Evolutionary conservation across 2,113 vertebrate species (phyloP).

Genomic region (Gopherus evgoodei): DNA sequence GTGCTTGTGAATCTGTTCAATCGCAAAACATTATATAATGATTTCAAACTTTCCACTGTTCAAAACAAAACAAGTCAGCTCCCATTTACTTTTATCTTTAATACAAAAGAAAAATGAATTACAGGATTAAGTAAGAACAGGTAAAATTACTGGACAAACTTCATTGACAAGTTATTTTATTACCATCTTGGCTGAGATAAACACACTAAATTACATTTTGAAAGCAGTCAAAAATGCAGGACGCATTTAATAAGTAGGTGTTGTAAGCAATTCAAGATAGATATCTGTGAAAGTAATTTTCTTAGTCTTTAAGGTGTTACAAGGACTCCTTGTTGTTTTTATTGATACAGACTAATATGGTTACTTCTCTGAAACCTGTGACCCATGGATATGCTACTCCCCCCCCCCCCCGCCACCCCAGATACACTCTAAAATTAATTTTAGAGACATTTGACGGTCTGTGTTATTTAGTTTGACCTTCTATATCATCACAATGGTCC

Average conservation of each 20-base stretch:
- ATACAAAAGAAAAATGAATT: neutral
- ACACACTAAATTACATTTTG: neutral
- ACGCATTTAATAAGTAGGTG: neutral
- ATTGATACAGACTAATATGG: too few species aligned
- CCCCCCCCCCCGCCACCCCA: accelerated
- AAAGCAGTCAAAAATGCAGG: neutral
- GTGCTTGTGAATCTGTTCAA: neutral
- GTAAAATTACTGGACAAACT: neutral
- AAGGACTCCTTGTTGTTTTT: too few species aligned
- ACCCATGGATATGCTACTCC: neutral
- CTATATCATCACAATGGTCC: neutral
- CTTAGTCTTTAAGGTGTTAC: too few species aligned
- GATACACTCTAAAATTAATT: neutral
- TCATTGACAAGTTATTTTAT: neutral
- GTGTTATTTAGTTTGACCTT: too few species aligned
- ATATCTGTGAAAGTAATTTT: neutral
- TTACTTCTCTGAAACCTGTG: neutral
- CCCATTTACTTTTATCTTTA: neutral
- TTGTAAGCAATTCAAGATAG: neutral
- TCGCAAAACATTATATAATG: neutral
- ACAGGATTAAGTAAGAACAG: neutral
- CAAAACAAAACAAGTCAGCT: neutral
- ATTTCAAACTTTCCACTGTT: neutral
- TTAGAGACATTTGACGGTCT: neutral
- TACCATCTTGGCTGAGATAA: neutral